Evolutionary conservation across 2,888 invertebrate genomes (phyloP).

Genomic region (Ernsta delagoae): DNA sequence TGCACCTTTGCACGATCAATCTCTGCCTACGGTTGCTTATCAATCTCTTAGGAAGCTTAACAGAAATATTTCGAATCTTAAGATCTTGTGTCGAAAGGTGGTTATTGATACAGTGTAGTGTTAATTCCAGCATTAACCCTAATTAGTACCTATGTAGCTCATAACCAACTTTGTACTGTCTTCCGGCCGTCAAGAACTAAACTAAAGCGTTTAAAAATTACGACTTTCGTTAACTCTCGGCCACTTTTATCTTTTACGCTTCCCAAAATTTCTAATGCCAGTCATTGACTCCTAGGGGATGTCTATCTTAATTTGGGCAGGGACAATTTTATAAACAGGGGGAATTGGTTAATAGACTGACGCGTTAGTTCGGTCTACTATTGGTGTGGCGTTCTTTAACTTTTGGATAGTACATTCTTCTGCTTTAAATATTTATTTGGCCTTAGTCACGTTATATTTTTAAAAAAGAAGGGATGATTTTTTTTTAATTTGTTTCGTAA

Average conservation of each 20-base stretch:
- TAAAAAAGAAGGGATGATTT: too few relatives aligned
- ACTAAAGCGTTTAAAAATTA: background rate
- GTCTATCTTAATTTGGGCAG: conserved; percentile 58
- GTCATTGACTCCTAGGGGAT: conserved; percentile 58
- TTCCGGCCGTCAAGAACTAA: too few relatives aligned
- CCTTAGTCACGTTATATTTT: too few relatives aligned
- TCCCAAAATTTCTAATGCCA: conserved; percentile 8
- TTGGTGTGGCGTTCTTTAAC: background rate
- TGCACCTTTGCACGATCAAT: background rate
- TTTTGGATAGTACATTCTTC: background rate
- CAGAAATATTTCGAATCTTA: too few relatives aligned
- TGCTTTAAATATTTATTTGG: background rate
- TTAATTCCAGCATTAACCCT: too few relatives aligned
- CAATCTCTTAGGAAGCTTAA: too few relatives aligned
- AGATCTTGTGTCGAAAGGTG: too few relatives aligned
- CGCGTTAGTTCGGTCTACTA: conserved; percentile 21
- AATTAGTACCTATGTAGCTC: too few relatives aligned
- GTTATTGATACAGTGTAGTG: too few relatives aligned
- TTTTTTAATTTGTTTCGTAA: too few relatives aligned
- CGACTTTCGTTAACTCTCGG: background rate
- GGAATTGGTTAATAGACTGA: conserved; percentile 42
- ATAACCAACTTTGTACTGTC: too few relatives aligned
- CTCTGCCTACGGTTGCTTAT: too few relatives aligned
- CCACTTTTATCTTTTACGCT: background rate
- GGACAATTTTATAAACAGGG: conserved; percentile 53